Base-by-base conservation (phyloP, 2,113 vertebrate species). In the mouse (Mus musculus) region DNA sequence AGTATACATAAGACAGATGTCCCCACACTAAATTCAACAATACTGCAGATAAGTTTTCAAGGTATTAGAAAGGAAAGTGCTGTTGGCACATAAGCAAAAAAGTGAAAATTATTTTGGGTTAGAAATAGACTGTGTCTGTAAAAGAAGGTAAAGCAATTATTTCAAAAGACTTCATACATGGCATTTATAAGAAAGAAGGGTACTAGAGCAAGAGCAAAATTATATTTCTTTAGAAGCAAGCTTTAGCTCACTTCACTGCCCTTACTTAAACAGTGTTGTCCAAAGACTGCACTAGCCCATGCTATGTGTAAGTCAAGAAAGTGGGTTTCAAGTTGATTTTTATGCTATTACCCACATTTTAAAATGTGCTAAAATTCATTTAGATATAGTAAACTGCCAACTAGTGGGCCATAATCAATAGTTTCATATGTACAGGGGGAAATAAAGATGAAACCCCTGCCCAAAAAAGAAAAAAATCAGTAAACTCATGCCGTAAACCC, bases 21-120 rank as follows among this genome's bases (percentile, higher is more conserved):
- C 85, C 90, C 28, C n/a, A 92, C 93, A 86, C 13, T 39, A 96
- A 94, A 97, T 88, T 56, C 91, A 96, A 95, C 12, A 95, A 91
- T 90, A 96, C 2, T 90, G 24, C n/a, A 94, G 49, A 42, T 92
- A 95, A 78, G 49, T 96, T 94, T 93, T 95, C 54, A 82, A 95
- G 77, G 88, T 7, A 54, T 46, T 80, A 7, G 42, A 78, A 88
- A 92, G n/a, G 30, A 95, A 94, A 80, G 88, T 7, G 22, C 24
- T 36, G 63, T 33, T 33, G 11, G 1, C 17, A 91, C 13, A 93
- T 24, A 89, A 89, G 67, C 14, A 93, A 13, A 65, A 65, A 92
- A 88, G 13, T 89, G 88, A 91, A 94, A 91, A n/a, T 82, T 93
- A 82, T 61, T 92, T 93, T 67, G 91, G 36, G 54, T 90, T 95